Evolutionary conservation across 2,113 vertebrate species (phyloP), one percentile per base, ranked within the genome.

Genomic region (Pterocles gutturalis): DNA sequence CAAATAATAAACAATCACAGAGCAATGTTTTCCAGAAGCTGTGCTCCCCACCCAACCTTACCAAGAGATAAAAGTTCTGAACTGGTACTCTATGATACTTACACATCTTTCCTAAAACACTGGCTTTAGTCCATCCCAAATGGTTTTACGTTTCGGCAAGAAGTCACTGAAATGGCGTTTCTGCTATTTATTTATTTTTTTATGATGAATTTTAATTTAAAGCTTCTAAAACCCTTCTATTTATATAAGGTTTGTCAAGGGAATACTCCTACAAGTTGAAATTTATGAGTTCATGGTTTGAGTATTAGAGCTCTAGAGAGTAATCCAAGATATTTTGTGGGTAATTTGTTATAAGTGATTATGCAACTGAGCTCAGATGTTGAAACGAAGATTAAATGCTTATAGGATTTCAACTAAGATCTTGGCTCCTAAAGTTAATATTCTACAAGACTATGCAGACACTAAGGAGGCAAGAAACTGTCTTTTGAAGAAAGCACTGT

Each of bases 331-430:
- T 76, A 72, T 86, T 94, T 77, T 48, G 79, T 61, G 75, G 33
- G 80, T 79, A 85, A 95, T 92, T 95, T 91, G 48, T 83, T 80
- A 11, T 21, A 80, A 91, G 64, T 60, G 62, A 94, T 91, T 95
- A 83, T 20, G 38, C 76, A 94, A 71, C 72, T 36, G 48, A 93
- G 58, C 49, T 91, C 36, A 64, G 62, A 85, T 91, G 58, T 83
- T 87, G 88, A 87, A 91, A 83, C 0, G 3, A 72, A 81, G 87
- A 95, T 93, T 91, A 94, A 95, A 89, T 48, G 54, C 87, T 96
- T 89, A 81, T 14, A 81, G 81, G 84, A 89, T 93, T 96, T 86
- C 57, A 93, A 22, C 83, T 85, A 71, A 83, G 66, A 62, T 72
- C 66, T 67, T 54, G 38, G 24, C 43, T 96, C 38, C 80, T 58